phyloP scores from a whole-genome alignment of 1,140 invertebrate genomes.

The Bursaphelenchus mucronatus region DNA sequence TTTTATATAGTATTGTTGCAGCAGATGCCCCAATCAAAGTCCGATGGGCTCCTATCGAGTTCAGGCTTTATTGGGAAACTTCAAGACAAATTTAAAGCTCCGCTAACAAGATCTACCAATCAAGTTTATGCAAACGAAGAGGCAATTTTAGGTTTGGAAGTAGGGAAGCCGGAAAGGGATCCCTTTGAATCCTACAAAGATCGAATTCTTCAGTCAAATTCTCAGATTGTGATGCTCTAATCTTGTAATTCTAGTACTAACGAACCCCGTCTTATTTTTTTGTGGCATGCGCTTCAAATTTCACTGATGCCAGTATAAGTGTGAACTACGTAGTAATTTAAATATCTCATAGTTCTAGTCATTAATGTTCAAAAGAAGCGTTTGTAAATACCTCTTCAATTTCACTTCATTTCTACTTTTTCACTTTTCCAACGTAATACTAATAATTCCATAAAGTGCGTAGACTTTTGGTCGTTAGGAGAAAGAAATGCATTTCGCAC shows the following conservation, averaged over 20 bases:
- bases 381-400: too few species aligned
- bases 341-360: too few species aligned
- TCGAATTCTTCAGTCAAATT: slow-evolving; percentile 20
- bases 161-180: background rate
- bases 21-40: background rate
- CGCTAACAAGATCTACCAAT: slow-evolving; percentile 1
- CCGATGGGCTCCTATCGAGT: slow-evolving; percentile 6
- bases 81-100: slow-evolving; percentile 9
- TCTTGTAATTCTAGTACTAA: background rate
- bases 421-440: too few species aligned
- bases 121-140: background rate
- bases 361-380: too few species aligned
- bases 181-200: slow-evolving; percentile 23
- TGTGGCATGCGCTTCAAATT: too few species aligned
- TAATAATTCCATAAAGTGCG: too few species aligned
- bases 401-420: too few species aligned
- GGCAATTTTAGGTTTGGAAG: background rate
- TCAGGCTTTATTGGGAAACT: background rate
- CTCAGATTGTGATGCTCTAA: slow-evolving; percentile 23
- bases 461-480: too few species aligned
- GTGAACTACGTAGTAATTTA: too few species aligned
- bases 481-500: too few species aligned
- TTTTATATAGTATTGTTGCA: background rate
- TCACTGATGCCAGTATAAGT: too few species aligned
- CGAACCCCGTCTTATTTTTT: too few species aligned